phyloP scores from a whole-genome alignment of 1,140 invertebrate genomes.

The Pogonomyrmex barbatus region DNA sequence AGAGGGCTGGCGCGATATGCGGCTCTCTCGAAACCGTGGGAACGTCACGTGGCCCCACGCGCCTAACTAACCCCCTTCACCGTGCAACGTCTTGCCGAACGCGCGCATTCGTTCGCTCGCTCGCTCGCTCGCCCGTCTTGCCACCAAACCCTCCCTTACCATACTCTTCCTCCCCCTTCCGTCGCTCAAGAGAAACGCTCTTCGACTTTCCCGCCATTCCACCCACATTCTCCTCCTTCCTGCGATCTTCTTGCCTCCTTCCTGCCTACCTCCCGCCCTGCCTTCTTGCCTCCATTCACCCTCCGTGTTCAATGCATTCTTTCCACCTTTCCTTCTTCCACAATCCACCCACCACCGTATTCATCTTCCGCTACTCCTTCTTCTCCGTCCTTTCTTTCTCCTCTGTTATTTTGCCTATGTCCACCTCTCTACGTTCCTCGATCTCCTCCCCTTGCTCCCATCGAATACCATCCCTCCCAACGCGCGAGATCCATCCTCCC shows the following conservation, averaged over 20 bases:
- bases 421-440: conserved; percentile 38
- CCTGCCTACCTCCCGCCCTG: conserved; percentile 59
- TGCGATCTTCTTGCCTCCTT: conserved; percentile 39
- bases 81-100: conserved; percentile 57
- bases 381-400: conserved; percentile 19
- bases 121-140: conserved; percentile 27
- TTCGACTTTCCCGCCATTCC: not conserved
- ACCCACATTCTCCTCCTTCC: conserved; percentile 19
- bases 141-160: conserved; percentile 71
- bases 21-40: conserved; percentile 84
- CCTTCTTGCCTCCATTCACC: conserved; percentile 61
- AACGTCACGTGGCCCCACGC: conserved; percentile 85
- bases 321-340: conserved; percentile 48
- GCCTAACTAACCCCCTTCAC: conserved; percentile 84
- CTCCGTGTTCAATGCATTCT: conserved; percentile 59
- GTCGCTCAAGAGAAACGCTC: not conserved
- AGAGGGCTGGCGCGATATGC: conserved; percentile 83
- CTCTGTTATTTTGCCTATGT: conserved; percentile 52
- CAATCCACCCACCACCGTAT: conserved; percentile 41
- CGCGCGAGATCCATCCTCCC: conserved; percentile 40
- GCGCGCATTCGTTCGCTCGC: conserved; percentile 14
- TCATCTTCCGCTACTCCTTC: conserved; percentile 52
- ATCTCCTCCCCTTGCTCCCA: conserved; percentile 45
- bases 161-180: conserved; percentile 37
- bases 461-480: conserved; percentile 39